Percentiles rank a stretch among this genome's conserved stretches.
Evolutionary conservation across 2,888 invertebrate species (phyloP).

Genomic region (Pardosa pseudoannulata): DNA sequence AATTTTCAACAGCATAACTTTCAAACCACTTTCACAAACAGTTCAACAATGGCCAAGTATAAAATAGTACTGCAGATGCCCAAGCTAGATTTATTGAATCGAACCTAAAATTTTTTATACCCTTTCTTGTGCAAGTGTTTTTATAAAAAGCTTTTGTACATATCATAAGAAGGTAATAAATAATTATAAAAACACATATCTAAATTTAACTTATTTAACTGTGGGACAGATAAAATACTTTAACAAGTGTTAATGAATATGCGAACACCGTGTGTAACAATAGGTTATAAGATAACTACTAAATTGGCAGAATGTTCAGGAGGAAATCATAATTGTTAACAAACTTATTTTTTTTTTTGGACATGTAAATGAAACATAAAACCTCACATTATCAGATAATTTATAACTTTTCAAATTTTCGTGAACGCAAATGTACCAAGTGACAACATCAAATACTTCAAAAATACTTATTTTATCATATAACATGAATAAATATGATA

Average conservation of each 20-base stretch:
- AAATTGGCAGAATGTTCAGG: too few species aligned
- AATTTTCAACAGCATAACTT: too few species aligned
- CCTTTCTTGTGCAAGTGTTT: neutral
- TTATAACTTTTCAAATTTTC: too few species aligned
- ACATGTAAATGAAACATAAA: too few species aligned
- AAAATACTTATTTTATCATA: neutral
- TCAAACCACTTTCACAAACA: too few species aligned
- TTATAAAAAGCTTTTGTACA: slow-evolving; percentile 4
- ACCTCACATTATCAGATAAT: too few species aligned
- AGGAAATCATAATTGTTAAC: too few species aligned
- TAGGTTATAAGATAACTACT: too few species aligned
- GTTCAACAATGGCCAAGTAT: neutral
- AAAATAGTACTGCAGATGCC: neutral
- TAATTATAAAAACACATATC: neutral
- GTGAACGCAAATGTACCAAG: too few species aligned
- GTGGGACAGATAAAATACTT: neutral
- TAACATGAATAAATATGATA: neutral
- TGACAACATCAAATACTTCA: neutral
- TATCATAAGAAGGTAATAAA: neutral
- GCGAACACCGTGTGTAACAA: neutral
- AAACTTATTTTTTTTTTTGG: too few species aligned
- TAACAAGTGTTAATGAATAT: neutral
- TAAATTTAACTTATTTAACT: neutral
- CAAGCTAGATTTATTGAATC: neutral
- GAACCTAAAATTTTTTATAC: slow-evolving; percentile 5